A percentile compares a stretch with the other conserved stretches of the same genome.
phyloP scores from a whole-genome alignment of 1,140 invertebrate species.

The Phymastichus coffea region DNA sequence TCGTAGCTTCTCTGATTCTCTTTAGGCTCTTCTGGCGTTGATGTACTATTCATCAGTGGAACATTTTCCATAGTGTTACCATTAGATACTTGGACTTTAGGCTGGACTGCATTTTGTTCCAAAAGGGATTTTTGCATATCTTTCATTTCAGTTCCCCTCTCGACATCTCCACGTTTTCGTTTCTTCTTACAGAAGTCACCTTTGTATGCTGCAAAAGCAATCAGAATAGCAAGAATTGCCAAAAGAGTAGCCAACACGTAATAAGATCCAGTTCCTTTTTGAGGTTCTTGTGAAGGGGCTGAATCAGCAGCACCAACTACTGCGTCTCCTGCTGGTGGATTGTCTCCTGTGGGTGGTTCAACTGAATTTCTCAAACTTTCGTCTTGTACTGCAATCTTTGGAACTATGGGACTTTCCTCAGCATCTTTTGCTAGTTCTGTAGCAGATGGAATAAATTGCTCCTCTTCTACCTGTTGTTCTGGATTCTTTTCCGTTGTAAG shows the following conservation, averaged over 20 bases:
- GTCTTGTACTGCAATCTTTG: not conserved
- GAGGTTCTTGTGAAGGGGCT: conserved; percentile 38
- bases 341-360: too few species aligned
- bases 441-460: conserved; percentile 5
- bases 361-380: not conserved
- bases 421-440: not conserved
- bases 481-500: conserved; percentile 19
- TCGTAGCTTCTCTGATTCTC: conserved; percentile 21
- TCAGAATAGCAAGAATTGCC: conserved; percentile 41
- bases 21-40: conserved; percentile 31
- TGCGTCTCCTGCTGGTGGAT: too few species aligned
- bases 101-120: conserved; percentile 30
- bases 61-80: conserved; percentile 44
- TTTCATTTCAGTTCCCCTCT: conserved; percentile 51
- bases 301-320: conserved; percentile 31
- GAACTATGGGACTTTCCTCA: conserved; percentile 2
- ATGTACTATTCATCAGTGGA: conserved; percentile 41
- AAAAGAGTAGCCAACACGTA: conserved; percentile 45
- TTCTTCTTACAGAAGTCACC: conserved; percentile 49
- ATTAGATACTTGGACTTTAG: conserved; percentile 44
- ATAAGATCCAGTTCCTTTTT: conserved; percentile 53
- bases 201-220: conserved; percentile 51
- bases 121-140: conserved; percentile 50
- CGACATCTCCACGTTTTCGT: conserved; percentile 43
- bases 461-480: not conserved